phyloP scores from a whole-genome alignment of 2,888 invertebrate species.

The Cinara cedri region DNA sequence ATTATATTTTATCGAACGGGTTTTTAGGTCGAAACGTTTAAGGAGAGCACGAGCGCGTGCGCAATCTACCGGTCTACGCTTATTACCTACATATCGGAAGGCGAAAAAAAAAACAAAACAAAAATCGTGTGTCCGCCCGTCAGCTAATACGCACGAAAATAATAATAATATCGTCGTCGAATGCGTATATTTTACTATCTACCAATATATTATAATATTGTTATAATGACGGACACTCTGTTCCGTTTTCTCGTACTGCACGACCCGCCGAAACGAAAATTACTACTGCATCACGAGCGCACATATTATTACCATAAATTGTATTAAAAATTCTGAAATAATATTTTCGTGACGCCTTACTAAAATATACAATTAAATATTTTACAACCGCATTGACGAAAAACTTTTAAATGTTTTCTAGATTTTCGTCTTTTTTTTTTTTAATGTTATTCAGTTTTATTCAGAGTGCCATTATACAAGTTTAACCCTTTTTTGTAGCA shows the following conservation, averaged over 20 bases:
- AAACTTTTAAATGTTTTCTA: no score
- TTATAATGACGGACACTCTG: no score
- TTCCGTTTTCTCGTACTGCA: not conserved
- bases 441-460: no score
- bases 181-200: not conserved
- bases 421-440: no score
- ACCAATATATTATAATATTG: not conserved
- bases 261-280: not conserved
- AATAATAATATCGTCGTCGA: not conserved
- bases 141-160: not conserved
- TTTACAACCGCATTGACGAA: no score
- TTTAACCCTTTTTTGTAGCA: no score
- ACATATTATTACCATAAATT: no score
- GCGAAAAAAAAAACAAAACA: not conserved
- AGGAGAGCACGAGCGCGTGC: not conserved
- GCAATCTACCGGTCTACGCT: no score
- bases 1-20: constrained; percentile 3
- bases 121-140: not conserved
- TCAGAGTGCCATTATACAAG: no score
- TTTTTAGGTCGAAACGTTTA: constrained; percentile 14
- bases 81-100: constrained; percentile 1
- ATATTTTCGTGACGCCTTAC: no score
- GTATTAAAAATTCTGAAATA: no score
- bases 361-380: no score
- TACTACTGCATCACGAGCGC: not conserved